Percentiles rank a stretch among this genome's conserved stretches.
Evolutionary conservation across 2,888 invertebrate species (phyloP).

Genomic region (Himalopsyche tibetana): DNA sequence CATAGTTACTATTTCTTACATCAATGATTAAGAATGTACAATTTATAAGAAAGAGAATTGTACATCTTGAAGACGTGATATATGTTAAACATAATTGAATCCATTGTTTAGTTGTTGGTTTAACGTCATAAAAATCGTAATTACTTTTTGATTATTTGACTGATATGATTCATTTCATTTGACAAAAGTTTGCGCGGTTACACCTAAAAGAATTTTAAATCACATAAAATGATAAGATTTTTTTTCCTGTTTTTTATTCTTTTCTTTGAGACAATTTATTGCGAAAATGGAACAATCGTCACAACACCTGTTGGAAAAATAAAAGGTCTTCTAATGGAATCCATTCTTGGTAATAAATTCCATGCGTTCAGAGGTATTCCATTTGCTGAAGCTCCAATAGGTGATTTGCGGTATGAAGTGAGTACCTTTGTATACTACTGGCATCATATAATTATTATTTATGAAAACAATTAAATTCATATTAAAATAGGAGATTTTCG

Average conservation of each 20-base stretch:
- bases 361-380: conserved; percentile 54
- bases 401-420: conserved; percentile 51
- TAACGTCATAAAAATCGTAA: too few species aligned
- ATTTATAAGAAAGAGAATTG: too few species aligned
- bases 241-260: background rate
- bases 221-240: background rate
- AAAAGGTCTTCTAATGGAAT: background rate
- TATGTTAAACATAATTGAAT: too few species aligned
- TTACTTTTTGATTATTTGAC: too few species aligned
- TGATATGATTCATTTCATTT: too few species aligned
- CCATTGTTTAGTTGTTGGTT: too few species aligned
- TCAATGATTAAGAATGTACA: too few species aligned
- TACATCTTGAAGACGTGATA: too few species aligned
- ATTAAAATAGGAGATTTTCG: background rate
- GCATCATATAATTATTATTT: background rate
- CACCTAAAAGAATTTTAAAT: too few species aligned
- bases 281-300: background rate
- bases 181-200: too few species aligned
- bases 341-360: conserved; percentile 45
- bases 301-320: conserved; percentile 12
- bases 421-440: background rate
- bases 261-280: background rate
- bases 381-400: conserved; percentile 56
- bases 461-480: background rate
- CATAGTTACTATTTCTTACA: too few species aligned